A percentile compares a stretch with the other conserved stretches of the same genome.
Evolutionary conservation across 2,797 vertebrate genomes (phyloP).

Genomic region (Melanotaenia parkinsoni): DNA sequence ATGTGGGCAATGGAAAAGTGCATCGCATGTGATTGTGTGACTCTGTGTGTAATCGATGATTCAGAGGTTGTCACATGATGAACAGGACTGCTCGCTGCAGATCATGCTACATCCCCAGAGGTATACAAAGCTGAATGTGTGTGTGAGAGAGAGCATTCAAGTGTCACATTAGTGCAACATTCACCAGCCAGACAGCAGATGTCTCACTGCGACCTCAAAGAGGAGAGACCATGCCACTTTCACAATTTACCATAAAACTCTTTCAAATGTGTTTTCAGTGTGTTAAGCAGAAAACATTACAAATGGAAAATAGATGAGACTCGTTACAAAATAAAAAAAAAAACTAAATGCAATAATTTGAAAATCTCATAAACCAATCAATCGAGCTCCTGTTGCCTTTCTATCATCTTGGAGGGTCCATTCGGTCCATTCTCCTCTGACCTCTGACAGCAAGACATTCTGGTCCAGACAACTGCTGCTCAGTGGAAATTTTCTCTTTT

Average conservation of each 20-base stretch:
- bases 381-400: no score
- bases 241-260: not conserved
- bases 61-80: constrained; percentile 1
- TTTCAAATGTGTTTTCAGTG: not conserved
- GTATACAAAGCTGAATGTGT: not conserved
- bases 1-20: not conserved
- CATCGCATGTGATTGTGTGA: not conserved
- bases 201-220: not conserved
- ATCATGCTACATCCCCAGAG: not conserved
- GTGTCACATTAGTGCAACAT: not conserved
- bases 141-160: not conserved
- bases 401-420: not conserved
- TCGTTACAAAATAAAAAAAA: no score
- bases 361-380: no score
- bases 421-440: not conserved
- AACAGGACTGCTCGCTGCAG: not conserved
- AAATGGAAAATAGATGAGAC: no score
- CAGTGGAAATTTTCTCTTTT: no score
- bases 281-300: no score
- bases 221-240: not conserved
- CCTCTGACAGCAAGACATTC: not conserved
- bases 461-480: no score
- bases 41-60: not conserved
- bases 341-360: no score
- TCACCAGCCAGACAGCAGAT: not conserved